Conservation (phyloP, 2,113 vertebrate genomes). For the pig (Sus scrofa) region DNA sequence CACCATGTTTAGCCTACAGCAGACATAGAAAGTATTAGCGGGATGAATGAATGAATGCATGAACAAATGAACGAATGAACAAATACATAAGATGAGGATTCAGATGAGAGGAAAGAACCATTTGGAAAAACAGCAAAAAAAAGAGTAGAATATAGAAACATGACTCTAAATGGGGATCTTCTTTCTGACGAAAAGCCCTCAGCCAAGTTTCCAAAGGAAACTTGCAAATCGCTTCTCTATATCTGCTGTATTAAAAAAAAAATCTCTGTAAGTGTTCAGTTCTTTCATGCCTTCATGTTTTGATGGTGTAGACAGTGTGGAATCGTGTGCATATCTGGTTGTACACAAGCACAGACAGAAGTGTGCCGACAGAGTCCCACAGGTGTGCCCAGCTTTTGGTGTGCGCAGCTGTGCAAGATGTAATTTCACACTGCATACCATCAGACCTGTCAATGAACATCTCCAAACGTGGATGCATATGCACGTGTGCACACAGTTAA, state of each 20-base stretch:
- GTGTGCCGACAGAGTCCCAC: neutral
- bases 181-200: constrained; percentile 29
- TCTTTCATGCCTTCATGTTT: neutral
- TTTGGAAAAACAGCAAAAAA: neutral
- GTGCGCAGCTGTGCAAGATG: neutral
- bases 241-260: neutral
- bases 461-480: neutral
- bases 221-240: neutral
- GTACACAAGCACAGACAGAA: neutral
- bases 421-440: neutral
- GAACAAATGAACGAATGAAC: fast-evolving
- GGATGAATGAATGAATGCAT: neutral
- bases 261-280: neutral
- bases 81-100: neutral
- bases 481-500: neutral
- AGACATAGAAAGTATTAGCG: neutral
- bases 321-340: fast-evolving
- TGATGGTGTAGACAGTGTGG: neutral
- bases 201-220: constrained; percentile 57
- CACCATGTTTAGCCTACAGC: neutral
- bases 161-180: constrained; percentile 30
- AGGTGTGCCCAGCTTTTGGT: neutral
- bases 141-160: neutral
- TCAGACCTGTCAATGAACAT: neutral
- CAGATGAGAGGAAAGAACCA: neutral